A percentile compares a stretch with the other conserved stretches of the same genome.
Conservation (phyloP, 1,140 invertebrate genomes). For the Alviniconcha marisindica region DNA sequence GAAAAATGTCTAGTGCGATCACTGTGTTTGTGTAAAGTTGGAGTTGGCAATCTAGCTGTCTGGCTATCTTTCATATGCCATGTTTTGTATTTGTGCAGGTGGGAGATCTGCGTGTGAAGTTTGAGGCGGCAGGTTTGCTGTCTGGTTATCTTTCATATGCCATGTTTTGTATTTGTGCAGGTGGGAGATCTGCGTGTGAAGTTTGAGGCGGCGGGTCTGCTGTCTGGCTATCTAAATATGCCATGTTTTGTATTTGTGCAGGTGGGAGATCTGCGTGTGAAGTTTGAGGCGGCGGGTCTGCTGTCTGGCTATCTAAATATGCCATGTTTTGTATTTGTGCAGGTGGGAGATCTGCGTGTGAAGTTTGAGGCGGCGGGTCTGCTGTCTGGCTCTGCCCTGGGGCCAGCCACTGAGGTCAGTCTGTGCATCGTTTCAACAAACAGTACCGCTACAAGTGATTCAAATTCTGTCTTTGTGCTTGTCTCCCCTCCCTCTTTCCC, state of each 20-base stretch:
- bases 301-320: no score
- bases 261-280: constrained; percentile 56
- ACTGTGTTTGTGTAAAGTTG: neutral
- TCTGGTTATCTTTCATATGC: constrained; percentile 35
- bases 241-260: constrained; percentile 37
- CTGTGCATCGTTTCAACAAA: no score
- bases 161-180: neutral
- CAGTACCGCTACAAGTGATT: no score
- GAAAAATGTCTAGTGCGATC: no score
- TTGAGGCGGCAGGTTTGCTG: constrained; percentile 64
- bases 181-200: neutral
- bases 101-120: constrained; percentile 60
- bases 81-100: constrained; percentile 46
- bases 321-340: constrained; percentile 7
- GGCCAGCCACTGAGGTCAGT: constrained; percentile 50
- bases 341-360: constrained; percentile 63
- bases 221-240: no score
- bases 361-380: constrained; percentile 63
- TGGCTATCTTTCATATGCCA: no score
- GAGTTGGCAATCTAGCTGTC: neutral
- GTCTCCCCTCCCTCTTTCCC: no score
- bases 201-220: neutral
- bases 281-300: neutral
- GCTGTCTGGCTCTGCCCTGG: constrained; percentile 51
- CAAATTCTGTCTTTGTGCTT: no score